phyloP scores from a whole-genome alignment of 2,113 vertebrate species.

The Podiceps cristatus region DNA sequence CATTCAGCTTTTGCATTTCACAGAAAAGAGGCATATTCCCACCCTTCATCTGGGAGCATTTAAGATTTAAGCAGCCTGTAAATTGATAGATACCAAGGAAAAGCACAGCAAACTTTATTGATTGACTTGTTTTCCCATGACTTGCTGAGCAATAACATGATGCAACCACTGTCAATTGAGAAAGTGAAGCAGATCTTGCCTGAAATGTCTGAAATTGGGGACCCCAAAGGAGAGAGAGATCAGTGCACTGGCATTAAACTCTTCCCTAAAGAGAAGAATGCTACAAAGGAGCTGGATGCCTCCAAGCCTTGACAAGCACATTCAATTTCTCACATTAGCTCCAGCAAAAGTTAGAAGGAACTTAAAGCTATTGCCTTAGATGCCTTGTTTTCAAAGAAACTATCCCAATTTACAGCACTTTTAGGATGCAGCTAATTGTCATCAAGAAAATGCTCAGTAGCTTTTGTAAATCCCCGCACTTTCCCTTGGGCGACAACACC shows the following conservation, averaged over 20 bases:
- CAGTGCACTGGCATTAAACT: neutral
- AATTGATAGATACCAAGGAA: neutral
- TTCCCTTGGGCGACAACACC: neutral
- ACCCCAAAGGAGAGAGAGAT: neutral
- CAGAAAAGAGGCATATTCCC: neutral
- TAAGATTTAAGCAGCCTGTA: neutral
- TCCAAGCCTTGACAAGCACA: neutral
- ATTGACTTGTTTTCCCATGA: neutral
- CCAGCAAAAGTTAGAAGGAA: neutral
- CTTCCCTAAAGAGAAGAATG: neutral
- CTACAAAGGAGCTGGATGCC: neutral
- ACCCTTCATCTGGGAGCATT: neutral
- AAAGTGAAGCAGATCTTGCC: neutral
- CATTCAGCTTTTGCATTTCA: neutral
- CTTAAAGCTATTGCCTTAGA: neutral
- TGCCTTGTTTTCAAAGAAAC: neutral
- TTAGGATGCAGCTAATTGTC: neutral
- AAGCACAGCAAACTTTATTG: neutral
- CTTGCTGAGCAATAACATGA: neutral
- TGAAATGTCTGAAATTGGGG: neutral
- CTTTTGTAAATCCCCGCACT: neutral
- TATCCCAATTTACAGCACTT: neutral
- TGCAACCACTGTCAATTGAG: neutral
- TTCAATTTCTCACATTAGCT: too few relatives aligned
- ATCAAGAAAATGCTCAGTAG: neutral